Percentiles rank a stretch among this genome's conserved stretches.
These are phyloP conservation scores for Gerosis bhagava DNA, from an alignment of 2,888 invertebrate species.

Conservation along the genomic window DNA sequence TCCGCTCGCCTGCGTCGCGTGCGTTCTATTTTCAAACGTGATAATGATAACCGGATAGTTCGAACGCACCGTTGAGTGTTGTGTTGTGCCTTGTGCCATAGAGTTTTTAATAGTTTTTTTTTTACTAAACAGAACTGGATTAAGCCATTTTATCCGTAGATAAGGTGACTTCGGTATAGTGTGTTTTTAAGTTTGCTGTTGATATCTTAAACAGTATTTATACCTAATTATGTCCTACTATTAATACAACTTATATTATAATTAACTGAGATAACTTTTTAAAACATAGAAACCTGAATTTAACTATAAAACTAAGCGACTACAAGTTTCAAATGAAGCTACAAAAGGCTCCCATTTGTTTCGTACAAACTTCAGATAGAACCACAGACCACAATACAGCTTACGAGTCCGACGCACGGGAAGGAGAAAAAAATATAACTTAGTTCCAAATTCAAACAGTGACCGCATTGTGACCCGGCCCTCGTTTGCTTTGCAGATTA, in stretches of 20 bases:
- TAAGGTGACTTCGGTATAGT: too few relatives aligned
- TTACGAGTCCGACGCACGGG: slow-evolving; percentile 19
- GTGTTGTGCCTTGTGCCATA: slow-evolving; percentile 23
- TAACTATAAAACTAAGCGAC: slow-evolving; percentile 8
- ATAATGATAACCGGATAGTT: slow-evolving; percentile 76
- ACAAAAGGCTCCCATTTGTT: slow-evolving; percentile 22
- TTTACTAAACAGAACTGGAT: too few relatives aligned
- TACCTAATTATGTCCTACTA: background rate
- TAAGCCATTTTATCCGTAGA: too few relatives aligned
- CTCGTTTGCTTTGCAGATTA: slow-evolving; percentile 63
- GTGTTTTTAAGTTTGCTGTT: too few relatives aligned
- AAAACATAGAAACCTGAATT: too few relatives aligned
- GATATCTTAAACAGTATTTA: too few relatives aligned
- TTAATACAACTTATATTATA: background rate
- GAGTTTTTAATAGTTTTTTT: background rate
- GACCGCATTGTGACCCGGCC: slow-evolving; percentile 38
- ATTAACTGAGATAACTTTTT: too few relatives aligned
- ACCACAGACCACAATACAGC: slow-evolving; percentile 22
- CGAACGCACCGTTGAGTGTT: slow-evolving; percentile 34
- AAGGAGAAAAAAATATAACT: slow-evolving; percentile 20
- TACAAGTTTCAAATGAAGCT: slow-evolving; percentile 19
- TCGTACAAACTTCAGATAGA: slow-evolving; percentile 20
- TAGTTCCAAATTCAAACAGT: slow-evolving; percentile 21
- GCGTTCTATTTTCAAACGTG: slow-evolving; percentile 79
- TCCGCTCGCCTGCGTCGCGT: slow-evolving; percentile 71